These are phyloP conservation scores for Drosophila formosana DNA, from an alignment of 2,888 invertebrate species.

Conservation along the genomic window DNA sequence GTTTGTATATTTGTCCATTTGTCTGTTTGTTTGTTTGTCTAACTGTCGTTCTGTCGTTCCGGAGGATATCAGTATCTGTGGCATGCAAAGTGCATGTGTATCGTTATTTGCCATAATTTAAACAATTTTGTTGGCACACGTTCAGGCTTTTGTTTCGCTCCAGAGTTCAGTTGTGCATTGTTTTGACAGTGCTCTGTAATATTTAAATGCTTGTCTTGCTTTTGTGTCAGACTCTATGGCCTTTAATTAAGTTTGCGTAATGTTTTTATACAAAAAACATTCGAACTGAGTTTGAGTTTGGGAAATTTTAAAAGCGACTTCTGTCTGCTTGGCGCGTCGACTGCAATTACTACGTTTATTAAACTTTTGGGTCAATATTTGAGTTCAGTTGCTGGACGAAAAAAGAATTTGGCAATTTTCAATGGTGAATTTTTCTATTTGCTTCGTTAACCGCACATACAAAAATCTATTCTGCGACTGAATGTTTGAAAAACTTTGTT, in stretches of 20 bases:
- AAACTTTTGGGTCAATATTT: constrained; percentile 63
- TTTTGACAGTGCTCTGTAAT: constrained; percentile 50
- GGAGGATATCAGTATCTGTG: constrained; percentile 62
- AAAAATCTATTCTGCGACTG: constrained; percentile 62
- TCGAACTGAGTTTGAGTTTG: constrained; percentile 38
- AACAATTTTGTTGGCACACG: constrained; percentile 36
- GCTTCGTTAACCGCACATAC: constrained; percentile 75
- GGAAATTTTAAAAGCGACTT: constrained; percentile 12
- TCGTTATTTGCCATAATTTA: constrained; percentile 46
- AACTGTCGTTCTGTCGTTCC: constrained; percentile 37
- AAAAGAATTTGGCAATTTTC: constrained; percentile 41
- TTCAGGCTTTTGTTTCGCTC: constrained; percentile 27
- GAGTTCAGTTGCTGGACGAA: constrained; percentile 23
- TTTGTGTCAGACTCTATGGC: constrained; percentile 35
- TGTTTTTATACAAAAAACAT: constrained; percentile 23
- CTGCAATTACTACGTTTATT: constrained; percentile 63
- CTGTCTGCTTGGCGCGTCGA: constrained; percentile 27
- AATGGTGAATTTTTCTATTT: constrained; percentile 62
- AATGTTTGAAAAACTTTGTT: constrained; percentile 73
- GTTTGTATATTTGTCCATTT: constrained; percentile 18
- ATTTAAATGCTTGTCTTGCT: constrained; percentile 53
- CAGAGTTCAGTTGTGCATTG: constrained; percentile 30
- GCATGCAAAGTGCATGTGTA: constrained; percentile 43
- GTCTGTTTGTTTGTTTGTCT: constrained; percentile 19
- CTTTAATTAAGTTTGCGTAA: constrained; percentile 67